Evolutionary conservation across 2,888 invertebrate species (phyloP).

Genomic region (Drosophila picticornis): DNA sequence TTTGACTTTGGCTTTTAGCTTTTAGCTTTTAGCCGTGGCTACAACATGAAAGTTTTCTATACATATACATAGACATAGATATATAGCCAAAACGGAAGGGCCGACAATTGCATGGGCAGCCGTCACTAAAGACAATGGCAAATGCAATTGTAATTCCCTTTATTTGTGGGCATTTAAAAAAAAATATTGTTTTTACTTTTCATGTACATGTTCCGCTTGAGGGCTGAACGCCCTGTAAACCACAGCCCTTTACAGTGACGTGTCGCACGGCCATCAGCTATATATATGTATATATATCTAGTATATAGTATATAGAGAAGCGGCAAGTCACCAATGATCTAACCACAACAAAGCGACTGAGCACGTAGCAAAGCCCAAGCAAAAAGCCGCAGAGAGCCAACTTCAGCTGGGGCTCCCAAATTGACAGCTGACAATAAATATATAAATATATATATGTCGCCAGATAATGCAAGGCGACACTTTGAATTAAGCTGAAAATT

Average conservation of each 20-base stretch:
- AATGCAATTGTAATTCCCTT: conserved; percentile 67
- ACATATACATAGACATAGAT: neutral
- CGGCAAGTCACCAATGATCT: conserved; percentile 34
- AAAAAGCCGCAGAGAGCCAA: conserved; percentile 32
- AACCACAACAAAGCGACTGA: conserved; percentile 65
- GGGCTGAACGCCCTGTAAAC: conserved; percentile 32
- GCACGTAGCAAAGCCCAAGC: conserved; percentile 23
- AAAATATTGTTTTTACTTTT: conserved; percentile 4
- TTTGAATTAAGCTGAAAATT: neutral
- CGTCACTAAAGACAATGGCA: conserved; percentile 60
- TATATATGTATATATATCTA: neutral
- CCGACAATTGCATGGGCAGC: conserved; percentile 58
- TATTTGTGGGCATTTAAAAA: conserved; percentile 8
- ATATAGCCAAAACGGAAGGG: conserved; percentile 65
- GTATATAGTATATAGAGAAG: conserved; percentile 34
- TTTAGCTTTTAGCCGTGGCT: conserved; percentile 38
- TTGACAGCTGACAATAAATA: conserved; percentile 13
- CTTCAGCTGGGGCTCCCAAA: conserved; percentile 34
- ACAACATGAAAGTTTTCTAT: conserved; percentile 38
- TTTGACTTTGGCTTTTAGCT: conserved; percentile 59
- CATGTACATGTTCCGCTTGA: conserved; percentile 42
- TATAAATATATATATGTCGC: neutral
- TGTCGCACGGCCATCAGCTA: conserved; percentile 47
- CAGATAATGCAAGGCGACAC: neutral
- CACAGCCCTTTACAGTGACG: conserved; percentile 54